Conservation (phyloP, 2,797 vertebrate species). For the Morus bassanus region DNA sequence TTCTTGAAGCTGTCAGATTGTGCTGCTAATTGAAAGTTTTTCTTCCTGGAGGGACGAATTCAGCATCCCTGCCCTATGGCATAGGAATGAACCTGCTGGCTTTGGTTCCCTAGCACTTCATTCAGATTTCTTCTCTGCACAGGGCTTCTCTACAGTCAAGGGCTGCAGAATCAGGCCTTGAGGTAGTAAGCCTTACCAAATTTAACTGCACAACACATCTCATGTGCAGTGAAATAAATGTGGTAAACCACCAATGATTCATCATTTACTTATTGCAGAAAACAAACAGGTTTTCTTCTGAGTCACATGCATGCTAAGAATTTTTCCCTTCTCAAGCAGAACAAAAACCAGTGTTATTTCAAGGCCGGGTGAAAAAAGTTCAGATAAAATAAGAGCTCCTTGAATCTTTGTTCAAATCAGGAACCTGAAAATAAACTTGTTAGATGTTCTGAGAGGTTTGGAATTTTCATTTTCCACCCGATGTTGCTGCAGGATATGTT, state of each 20-base stretch:
- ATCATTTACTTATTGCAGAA: slow-evolving; percentile 18
- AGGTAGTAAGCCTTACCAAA: background rate
- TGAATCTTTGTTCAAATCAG: background rate
- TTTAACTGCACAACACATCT: background rate
- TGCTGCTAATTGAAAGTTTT: background rate
- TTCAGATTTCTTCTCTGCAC: background rate
- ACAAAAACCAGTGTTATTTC: slow-evolving; percentile 10
- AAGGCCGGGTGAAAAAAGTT: background rate
- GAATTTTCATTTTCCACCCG: background rate
- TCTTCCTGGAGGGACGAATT: background rate
- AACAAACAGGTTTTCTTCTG: slow-evolving; percentile 49
- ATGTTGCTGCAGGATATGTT: background rate
- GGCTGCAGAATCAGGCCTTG: background rate
- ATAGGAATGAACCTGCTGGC: background rate
- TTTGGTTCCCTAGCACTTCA: background rate
- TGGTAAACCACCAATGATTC: slow-evolving; percentile 48
- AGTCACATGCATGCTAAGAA: slow-evolving; percentile 9
- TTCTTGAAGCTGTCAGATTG: background rate
- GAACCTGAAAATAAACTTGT: background rate
- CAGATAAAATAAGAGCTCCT: background rate
- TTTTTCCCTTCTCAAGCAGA: slow-evolving; percentile 22
- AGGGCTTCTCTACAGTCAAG: background rate
- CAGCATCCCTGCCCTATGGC: background rate
- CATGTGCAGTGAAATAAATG: slow-evolving; percentile 44
- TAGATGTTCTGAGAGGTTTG: background rate